These are phyloP conservation scores for Euplagia quadripunctaria DNA, from an alignment of 2,888 invertebrate species.

Conservation along the genomic window DNA sequence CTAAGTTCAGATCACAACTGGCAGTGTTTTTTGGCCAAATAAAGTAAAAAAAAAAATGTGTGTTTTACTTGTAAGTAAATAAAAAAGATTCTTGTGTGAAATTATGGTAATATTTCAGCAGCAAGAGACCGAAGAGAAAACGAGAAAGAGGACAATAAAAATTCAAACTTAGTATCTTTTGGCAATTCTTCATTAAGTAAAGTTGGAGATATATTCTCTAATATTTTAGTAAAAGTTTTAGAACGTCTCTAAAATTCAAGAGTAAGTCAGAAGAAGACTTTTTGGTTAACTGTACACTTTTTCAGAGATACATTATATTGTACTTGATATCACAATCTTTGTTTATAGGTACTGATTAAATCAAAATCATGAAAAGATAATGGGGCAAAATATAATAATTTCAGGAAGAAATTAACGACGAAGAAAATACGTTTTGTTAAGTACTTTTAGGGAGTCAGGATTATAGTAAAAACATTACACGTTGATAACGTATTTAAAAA, in stretches of 20 bases:
- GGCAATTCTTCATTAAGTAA: not conserved
- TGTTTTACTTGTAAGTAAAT: not conserved
- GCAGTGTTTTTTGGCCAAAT: not conserved
- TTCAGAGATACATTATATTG: not conserved
- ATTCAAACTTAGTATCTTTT: not conserved
- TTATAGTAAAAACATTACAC: not conserved
- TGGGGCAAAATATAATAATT: too few species aligned
- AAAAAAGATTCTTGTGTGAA: not conserved
- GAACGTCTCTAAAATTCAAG: not conserved
- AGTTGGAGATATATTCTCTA: not conserved
- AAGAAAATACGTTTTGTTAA: not conserved
- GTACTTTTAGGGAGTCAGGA: not conserved
- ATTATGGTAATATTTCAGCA: not conserved
- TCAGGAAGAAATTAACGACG: not conserved
- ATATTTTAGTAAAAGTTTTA: not conserved
- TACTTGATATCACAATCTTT: not conserved
- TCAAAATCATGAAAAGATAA: not conserved
- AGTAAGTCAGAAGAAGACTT: not conserved
- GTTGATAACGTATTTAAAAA: too few species aligned
- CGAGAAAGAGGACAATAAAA: not conserved
- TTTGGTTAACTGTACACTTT: not conserved
- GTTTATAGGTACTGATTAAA: not conserved
- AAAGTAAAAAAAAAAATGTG: too few species aligned
- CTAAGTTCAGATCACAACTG: not conserved
- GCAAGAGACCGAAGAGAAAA: not conserved